Percentiles rank a stretch among this genome's conserved stretches.
These are phyloP conservation scores for Mythimna vitellina DNA, from an alignment of 2,888 invertebrate genomes.

Conservation along the genomic window DNA sequence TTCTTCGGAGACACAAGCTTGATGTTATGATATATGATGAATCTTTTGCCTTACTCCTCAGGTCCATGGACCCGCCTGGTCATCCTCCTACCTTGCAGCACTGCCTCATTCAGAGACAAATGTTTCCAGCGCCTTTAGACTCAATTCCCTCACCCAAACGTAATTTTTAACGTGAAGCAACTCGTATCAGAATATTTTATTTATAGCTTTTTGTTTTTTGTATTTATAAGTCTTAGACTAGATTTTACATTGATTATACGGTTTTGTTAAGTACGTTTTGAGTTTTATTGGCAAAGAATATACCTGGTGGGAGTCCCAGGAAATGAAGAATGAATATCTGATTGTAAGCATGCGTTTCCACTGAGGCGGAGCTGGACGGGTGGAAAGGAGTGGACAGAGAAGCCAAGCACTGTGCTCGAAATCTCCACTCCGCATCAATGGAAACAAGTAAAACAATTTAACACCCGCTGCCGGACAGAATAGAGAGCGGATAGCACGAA, in stretches of 20 bases:
- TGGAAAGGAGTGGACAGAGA: too few species aligned
- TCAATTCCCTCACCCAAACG: not conserved
- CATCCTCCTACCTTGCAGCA: constrained; percentile 36
- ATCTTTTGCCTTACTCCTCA: not conserved
- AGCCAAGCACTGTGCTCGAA: too few species aligned
- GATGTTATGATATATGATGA: not conserved
- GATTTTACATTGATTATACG: constrained; percentile 7
- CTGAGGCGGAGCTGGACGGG: too few species aligned
- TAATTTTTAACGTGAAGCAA: not conserved
- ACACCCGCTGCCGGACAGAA: too few species aligned
- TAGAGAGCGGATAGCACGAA: too few species aligned
- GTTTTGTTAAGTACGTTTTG: not conserved
- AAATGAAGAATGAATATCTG: too few species aligned
- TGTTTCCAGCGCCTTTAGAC: not conserved
- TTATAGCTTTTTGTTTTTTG: constrained; percentile 7
- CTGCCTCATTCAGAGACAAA: constrained; percentile 21
- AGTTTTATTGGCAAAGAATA: not conserved
- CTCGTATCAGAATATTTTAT: not conserved
- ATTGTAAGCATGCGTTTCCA: too few species aligned
- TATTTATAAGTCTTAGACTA: constrained; percentile 29
- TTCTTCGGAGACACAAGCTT: too few species aligned
- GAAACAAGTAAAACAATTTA: too few species aligned
- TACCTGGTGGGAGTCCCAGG: not conserved
- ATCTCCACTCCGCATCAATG: too few species aligned
- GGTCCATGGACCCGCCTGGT: constrained; percentile 48